Evolutionary conservation across 1,140 invertebrate genomes (phyloP), one percentile per base, ranked within the genome.

Genomic region (Drosophila persimilis): DNA sequence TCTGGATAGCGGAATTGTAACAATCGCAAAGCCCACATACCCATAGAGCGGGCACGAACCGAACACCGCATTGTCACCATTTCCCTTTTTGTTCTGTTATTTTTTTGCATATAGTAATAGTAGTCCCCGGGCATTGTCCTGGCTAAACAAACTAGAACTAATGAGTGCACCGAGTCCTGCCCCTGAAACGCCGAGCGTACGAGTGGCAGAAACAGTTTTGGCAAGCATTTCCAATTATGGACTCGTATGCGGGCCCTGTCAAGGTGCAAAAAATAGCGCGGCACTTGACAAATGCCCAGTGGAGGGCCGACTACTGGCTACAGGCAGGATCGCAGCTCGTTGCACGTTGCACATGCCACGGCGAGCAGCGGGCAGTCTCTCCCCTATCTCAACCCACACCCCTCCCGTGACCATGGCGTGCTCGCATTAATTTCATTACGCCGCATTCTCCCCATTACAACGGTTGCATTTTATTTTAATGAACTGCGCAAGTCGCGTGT

Each of bases 221-320:
- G 52, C 60, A 53, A 85, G 86, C 73, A 65, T 80, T 74, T 80
- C 74, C 77, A 88, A 75, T 88, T 88, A 88, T 86, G 83, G 83
- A 11, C 11, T 39, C 35, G 8, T 13, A 79, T 84, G 83, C 71
- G 41, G 59, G 48, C 43, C 79, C 53, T 81, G 81, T 86, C 81
- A 86, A 86, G 81, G 81, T 86, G 81, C 81, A 85, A 75, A 71
- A 77, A 88, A 86, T 81, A 75, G 62, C 81, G 81, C 83, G 81
- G 65, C 78, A 81, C 81, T 88, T 86, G 81, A 81, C 81, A 44
- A 55, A 60, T 58, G 62, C 45, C 45, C 51, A 51, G 79, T 63
- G 60, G 61, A 11, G 35, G 35, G 50, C 20, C 35, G n/a, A 55
- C 44, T 55, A 63, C 22, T 51, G 65, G 22, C 39, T 47, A 47